Conservation (phyloP, 1,140 invertebrate genomes). For the Sinonovacula constricta region DNA sequence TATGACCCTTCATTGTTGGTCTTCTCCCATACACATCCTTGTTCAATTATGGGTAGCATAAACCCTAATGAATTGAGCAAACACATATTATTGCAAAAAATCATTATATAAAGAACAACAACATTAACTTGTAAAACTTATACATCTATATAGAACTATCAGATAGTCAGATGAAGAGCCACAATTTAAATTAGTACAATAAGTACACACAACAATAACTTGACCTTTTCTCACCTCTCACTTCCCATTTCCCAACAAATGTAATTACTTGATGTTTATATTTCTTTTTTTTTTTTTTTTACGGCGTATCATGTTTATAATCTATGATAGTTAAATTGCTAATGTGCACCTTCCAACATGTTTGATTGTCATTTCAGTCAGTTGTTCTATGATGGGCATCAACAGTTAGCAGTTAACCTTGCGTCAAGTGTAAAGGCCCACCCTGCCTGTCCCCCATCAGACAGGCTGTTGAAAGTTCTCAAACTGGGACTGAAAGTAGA, state of each 20-base stretch:
- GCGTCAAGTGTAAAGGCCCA: conserved; percentile 90
- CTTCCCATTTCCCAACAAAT: background rate
- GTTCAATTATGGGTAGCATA: too few species aligned
- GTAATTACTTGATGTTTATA: background rate
- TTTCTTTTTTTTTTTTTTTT: background rate
- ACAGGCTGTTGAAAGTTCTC: conserved; percentile 92
- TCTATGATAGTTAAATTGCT: background rate
- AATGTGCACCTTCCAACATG: conserved; percentile 78
- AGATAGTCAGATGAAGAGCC: too few species aligned
- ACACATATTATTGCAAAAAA: too few species aligned
- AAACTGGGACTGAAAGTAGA: conserved; percentile 92
- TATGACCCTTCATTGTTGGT: too few species aligned
- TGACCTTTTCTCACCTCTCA: background rate
- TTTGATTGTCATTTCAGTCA: conserved; percentile 81
- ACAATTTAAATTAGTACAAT: too few species aligned
- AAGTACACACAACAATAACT: too few species aligned
- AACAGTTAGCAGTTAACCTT: conserved; percentile 91
- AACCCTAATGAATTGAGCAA: too few species aligned
- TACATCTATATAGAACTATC: too few species aligned
- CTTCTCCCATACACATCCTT: too few species aligned
- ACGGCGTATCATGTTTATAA: background rate
- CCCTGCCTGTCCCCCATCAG: conserved; percentile 95
- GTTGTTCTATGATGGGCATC: conserved; percentile 90
- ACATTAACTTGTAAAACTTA: too few species aligned
- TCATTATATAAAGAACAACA: too few species aligned